Conservation (phyloP, 2,113 vertebrate species). For the Falcunculus frontatus region DNA sequence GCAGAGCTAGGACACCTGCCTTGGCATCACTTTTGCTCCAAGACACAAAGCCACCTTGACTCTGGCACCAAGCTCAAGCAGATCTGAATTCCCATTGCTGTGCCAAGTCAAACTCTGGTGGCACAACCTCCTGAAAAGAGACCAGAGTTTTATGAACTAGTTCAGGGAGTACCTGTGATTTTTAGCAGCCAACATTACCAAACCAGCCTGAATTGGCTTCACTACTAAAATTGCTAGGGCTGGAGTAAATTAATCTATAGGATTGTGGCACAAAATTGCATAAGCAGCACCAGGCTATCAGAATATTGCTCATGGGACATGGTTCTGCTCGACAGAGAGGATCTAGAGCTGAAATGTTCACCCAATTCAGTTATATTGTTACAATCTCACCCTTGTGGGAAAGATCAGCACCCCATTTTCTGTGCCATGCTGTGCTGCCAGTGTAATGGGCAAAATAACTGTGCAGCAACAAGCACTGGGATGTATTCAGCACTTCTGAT, state of each 20-base stretch:
- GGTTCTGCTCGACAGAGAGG: not conserved
- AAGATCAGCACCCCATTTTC: not conserved
- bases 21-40: not conserved
- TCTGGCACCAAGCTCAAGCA: not conserved
- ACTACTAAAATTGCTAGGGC: not conserved
- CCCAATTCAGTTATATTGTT: not conserved
- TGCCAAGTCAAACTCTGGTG: rapidly evolving
- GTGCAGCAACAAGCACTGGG: not conserved
- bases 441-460: not conserved
- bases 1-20: not conserved
- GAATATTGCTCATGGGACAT: not conserved
- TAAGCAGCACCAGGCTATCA: not conserved
- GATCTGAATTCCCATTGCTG: not conserved
- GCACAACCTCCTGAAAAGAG: not conserved
- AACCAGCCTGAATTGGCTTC: not conserved
- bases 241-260: not conserved
- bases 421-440: not conserved
- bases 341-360: not conserved
- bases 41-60: not conserved
- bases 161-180: not conserved
- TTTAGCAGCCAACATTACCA: not conserved
- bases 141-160: not conserved
- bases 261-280: not conserved
- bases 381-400: not conserved
- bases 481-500: not conserved